A percentile compares a stretch with the other conserved stretches of the same genome.
These are phyloP conservation scores for Hydropotes inermis DNA, from an alignment of 2,113 vertebrate genomes.

Conservation along the genomic window DNA sequence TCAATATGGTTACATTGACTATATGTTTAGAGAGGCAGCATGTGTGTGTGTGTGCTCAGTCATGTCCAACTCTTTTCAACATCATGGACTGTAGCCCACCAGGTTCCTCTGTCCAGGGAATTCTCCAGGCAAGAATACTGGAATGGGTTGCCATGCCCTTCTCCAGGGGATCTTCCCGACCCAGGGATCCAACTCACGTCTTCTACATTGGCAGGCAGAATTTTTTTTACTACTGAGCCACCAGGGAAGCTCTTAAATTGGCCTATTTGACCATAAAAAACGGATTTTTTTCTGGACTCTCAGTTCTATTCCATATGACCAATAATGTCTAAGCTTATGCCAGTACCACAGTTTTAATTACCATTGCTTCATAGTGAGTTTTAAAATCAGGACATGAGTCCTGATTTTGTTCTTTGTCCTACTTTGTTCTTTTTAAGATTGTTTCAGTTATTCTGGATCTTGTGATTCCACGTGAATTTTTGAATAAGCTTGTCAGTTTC, in stretches of 20 bases:
- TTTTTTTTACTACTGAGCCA: not conserved
- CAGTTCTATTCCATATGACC: not conserved
- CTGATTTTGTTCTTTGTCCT: too few relatives aligned
- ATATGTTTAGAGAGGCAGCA: not conserved
- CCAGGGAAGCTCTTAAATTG: not conserved
- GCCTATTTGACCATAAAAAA: not conserved
- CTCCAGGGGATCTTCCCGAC: not conserved
- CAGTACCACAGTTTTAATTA: not conserved
- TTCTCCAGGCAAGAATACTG: not conserved
- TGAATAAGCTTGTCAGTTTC: constrained; percentile 21
- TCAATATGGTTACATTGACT: not conserved
- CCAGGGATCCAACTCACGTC: not conserved
- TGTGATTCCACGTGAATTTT: not conserved
- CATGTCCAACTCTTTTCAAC: not conserved
- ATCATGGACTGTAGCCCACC: not conserved
- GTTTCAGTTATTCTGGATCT: not conserved
- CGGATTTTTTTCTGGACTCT: not conserved
- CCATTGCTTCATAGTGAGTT: constrained; percentile 8
- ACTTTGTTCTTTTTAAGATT: constrained; percentile 5
- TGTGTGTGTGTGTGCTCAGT: not conserved
- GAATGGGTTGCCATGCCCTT: not conserved
- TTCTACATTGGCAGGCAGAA: not conserved
- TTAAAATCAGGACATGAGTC: not conserved
- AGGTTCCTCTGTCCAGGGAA: not conserved
- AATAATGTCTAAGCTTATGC: not conserved